Percentiles rank a stretch among this genome's conserved stretches.
Conservation (phyloP, 2,888 invertebrate genomes). For the Lithophane leautieri region DNA sequence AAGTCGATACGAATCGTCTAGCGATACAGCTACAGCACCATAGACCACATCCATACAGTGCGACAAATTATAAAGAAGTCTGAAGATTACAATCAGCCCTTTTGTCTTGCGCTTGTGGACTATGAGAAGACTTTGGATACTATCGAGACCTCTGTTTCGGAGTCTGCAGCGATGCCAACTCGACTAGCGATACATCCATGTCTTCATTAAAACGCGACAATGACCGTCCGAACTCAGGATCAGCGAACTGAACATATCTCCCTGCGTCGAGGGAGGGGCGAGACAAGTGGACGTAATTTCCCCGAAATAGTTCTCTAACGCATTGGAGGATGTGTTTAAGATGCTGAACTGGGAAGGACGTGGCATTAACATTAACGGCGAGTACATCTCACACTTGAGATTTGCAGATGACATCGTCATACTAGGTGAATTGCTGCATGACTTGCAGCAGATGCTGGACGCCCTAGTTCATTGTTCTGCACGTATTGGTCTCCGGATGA, state of each 20-base stretch:
- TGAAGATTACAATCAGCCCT: too few species aligned
- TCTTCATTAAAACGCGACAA: too few species aligned
- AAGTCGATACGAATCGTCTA: not conserved
- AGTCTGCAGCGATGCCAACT: too few species aligned
- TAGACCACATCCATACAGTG: too few species aligned
- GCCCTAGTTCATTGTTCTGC: not conserved
- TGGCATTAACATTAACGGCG: not conserved
- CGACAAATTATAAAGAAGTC: too few species aligned
- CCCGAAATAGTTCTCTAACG: not conserved
- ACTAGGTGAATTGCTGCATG: not conserved
- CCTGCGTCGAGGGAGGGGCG: not conserved
- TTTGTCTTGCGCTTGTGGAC: too few species aligned
- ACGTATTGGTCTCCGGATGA: too few species aligned
- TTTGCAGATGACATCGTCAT: not conserved
- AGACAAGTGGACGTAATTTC: not conserved
- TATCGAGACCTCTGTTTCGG: too few species aligned
- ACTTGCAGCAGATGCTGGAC: not conserved
- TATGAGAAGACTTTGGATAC: not conserved
- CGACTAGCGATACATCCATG: too few species aligned
- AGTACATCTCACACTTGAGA: not conserved
- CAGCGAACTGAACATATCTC: not conserved
- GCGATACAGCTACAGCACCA: too few species aligned
- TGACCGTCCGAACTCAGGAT: too few species aligned
- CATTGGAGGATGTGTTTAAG: not conserved
- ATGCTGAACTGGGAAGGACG: not conserved